Evolutionary conservation across 2,888 invertebrate genomes (phyloP).

Genomic region (Myopa tessellatipennis): DNA sequence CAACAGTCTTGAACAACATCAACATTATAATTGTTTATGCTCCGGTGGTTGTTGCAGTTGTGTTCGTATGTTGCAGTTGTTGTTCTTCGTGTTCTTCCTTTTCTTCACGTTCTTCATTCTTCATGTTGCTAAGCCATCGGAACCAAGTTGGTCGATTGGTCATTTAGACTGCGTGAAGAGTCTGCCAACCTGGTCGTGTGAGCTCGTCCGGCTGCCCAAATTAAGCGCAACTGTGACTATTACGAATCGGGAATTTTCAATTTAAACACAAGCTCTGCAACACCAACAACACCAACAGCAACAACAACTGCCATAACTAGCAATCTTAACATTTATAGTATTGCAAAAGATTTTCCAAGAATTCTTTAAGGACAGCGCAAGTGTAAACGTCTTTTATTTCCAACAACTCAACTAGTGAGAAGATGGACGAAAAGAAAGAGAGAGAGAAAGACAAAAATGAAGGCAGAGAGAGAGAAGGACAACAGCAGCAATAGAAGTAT

Average conservation of each 20-base stretch:
- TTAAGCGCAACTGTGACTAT: slow-evolving; percentile 51
- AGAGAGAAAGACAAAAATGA: not conserved
- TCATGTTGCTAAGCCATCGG: slow-evolving; percentile 1
- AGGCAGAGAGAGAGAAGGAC: not conserved
- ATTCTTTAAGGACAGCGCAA: slow-evolving; percentile 38
- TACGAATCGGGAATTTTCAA: slow-evolving; percentile 50
- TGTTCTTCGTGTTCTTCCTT: slow-evolving; percentile 5
- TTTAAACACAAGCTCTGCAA: slow-evolving; percentile 43
- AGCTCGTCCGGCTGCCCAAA: slow-evolving; percentile 37
- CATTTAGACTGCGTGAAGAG: slow-evolving; percentile 13
- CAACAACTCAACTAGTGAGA: slow-evolving; percentile 7
- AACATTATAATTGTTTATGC: not conserved
- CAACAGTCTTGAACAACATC: not conserved
- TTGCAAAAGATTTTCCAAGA: slow-evolving; percentile 36
- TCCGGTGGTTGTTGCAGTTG: not conserved
- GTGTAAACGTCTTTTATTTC: slow-evolving; percentile 31
- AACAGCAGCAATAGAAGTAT: not conserved
- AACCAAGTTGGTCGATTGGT: not conserved
- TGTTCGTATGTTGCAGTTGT: not conserved
- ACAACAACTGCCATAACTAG: slow-evolving; percentile 25
- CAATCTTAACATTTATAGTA: slow-evolving; percentile 27
- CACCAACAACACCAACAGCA: slow-evolving; percentile 29
- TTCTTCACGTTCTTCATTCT: not conserved
- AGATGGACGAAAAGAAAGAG: not conserved
- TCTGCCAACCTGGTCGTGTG: not conserved